These are phyloP conservation scores for Phocoena phocoena DNA, from an alignment of 2,113 vertebrate species.

Conservation along the genomic window DNA sequence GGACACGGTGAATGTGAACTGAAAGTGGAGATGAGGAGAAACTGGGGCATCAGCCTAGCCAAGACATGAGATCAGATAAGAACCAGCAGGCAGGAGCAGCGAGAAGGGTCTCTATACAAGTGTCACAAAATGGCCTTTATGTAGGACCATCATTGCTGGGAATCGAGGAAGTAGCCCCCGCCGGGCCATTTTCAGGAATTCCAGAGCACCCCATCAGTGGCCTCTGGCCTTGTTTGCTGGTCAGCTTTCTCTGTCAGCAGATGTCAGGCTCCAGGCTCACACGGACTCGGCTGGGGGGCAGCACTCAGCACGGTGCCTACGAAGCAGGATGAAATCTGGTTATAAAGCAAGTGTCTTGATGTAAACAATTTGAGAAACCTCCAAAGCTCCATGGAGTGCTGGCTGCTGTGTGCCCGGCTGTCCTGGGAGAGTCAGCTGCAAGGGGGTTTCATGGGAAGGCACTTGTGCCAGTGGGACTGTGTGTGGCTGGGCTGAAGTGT, in stretches of 20 bases:
- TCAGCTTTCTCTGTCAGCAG: neutral
- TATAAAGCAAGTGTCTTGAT: neutral
- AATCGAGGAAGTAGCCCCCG: neutral
- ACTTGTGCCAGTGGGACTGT: fast-evolving
- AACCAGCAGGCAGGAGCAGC: neutral
- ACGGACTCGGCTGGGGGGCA: too few species aligned
- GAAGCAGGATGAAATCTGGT: neutral
- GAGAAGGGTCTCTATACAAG: neutral
- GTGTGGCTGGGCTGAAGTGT: too few species aligned
- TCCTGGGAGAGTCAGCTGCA: too few species aligned
- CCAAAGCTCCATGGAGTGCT: neutral
- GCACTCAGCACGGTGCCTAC: neutral
- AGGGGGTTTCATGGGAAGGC: neutral
- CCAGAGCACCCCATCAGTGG: neutral
- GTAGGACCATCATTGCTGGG: neutral
- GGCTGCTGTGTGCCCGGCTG: neutral
- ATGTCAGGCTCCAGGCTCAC: neutral
- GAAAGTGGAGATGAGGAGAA: conserved; percentile 58
- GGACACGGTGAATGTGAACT: conserved; percentile 30
- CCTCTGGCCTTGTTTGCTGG: neutral
- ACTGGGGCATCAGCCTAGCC: neutral
- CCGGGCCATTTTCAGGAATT: neutral
- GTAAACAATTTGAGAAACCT: neutral
- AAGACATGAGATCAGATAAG: conserved; percentile 55
- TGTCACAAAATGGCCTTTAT: conserved; percentile 48